Percentiles rank a stretch among this genome's conserved stretches.
These are phyloP conservation scores for Ctenicera cuprea DNA, from an alignment of 2,888 invertebrate species.

Conservation along the genomic window DNA sequence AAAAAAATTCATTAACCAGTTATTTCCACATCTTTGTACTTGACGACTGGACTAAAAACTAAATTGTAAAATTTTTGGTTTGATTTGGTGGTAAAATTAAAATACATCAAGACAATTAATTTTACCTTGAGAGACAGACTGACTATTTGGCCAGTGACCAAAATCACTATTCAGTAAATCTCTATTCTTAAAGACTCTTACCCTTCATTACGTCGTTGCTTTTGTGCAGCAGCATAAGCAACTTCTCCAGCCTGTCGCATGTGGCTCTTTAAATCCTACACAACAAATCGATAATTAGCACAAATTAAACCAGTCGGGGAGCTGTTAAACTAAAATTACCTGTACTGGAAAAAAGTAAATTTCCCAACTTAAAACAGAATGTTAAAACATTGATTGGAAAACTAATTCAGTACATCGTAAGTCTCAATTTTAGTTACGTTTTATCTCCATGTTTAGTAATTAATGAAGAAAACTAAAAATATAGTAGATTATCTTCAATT, in stretches of 20 bases:
- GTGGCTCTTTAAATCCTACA: constrained; percentile 98
- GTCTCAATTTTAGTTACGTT: constrained; percentile 56
- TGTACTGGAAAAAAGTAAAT: constrained; percentile 63
- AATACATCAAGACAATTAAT: no score
- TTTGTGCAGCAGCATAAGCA: constrained; percentile 98
- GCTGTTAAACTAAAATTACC: constrained; percentile 62
- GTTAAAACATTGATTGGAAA: constrained; percentile 56
- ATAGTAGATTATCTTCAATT: no score
- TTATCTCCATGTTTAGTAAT: constrained; percentile 44
- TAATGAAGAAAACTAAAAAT: neutral
- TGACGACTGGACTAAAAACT: no score
- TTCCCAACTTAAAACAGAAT: constrained; percentile 64
- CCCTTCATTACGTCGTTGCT: constrained; percentile 95
- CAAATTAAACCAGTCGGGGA: constrained; percentile 38
- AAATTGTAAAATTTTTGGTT: no score
- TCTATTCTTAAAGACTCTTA: no score
- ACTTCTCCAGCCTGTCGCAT: constrained; percentile 99
- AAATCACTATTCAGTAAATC: no score
- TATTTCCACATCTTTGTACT: no score
- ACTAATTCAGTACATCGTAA: constrained; percentile 53
- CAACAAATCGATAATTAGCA: constrained; percentile 65
- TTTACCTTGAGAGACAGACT: no score
- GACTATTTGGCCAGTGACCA: no score
- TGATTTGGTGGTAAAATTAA: no score
- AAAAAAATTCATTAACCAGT: no score